Conservation (phyloP, 2,797 vertebrate genomes). For the Danionella dracula region DNA sequence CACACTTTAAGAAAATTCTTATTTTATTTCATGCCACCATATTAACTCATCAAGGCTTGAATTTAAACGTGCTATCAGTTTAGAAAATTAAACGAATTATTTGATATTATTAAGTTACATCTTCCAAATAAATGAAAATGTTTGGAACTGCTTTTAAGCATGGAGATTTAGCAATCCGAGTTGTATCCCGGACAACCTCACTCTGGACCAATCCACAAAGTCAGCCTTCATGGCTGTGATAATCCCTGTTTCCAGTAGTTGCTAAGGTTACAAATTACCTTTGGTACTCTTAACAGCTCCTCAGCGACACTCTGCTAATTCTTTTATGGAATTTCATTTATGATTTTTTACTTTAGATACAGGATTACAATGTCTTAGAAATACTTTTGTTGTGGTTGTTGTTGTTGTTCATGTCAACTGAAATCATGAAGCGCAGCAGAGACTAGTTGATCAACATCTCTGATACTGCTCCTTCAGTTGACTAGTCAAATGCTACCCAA, state of each 20-base stretch:
- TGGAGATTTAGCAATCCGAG: conserved; percentile 35
- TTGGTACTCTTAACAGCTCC: conserved; percentile 88
- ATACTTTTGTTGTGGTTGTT: conserved; percentile 33
- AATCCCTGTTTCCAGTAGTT: conserved; percentile 94
- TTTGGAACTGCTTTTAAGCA: neutral
- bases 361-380: conserved; percentile 64
- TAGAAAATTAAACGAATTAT: too few species aligned
- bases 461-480: conserved; percentile 9
- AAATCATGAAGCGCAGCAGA: conserved; percentile 45
- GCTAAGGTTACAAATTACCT: conserved; percentile 97
- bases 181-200: conserved; percentile 49
- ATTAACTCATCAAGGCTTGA: too few species aligned
- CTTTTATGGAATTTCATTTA: conserved; percentile 78
- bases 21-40: neutral
- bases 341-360: conserved; percentile 74
- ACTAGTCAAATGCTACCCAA: neutral
- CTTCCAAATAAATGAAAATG: too few species aligned
- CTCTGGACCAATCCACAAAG: conserved; percentile 68
- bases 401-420: conserved; percentile 55
- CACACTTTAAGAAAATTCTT: neutral
- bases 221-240: conserved; percentile 77
- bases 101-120: too few species aligned
- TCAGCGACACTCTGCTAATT: conserved; percentile 83
- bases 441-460: conserved; percentile 8
- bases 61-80: too few species aligned